Base-by-base conservation (phyloP, 1,140 invertebrate genomes). In the Diorhabda elongata region DNA sequence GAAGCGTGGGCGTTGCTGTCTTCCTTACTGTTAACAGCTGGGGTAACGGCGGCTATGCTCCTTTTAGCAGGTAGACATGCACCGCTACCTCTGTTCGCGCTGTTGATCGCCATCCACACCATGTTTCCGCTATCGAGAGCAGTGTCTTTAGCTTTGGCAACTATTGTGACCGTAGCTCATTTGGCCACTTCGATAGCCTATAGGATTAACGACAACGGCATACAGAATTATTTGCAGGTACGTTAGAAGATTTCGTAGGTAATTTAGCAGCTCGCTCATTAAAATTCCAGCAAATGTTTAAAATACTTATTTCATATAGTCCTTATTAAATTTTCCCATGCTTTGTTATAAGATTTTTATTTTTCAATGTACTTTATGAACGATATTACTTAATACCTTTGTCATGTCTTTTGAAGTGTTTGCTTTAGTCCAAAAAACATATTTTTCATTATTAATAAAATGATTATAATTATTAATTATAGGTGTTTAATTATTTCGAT, bases 121-220 rank as follows among this genome's bases (percentile, higher is more conserved):
- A 90, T 90, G 88, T 83, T 91, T 80, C 89, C 89, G 2, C 84
- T 90, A 70, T 87, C 88, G 2, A 81, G 87, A 74, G 79, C 85
- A 2, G 85, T 90, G 57, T 85, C 89, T 3, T 76, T 89, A 42
- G 82, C 84, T 2, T 79, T 90, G 79, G 86, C 88, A 0, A 79
- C 83, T 2, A 81, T 86, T 5, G 81, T 90, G 65, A 88, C 87
- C 8, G 76, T 84, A 44, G 83, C 86, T 3, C 88, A 90, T 78
- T 76, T 88, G 60, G 83, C 80, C 3, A 75, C 85, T 5, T 84
- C 85, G 0, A 73, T 85, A n/a, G 82, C 80, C 3, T 70, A 83
- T 2, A 77, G 83, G 5, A 80, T 84, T 4, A 76, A 81, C 41
- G 78, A 75, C 2, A 75, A 78, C 26, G 80, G 9, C 64, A 78